Evolutionary conservation across 2,113 vertebrate genomes (phyloP).

Genomic region (Hippocampus abdominalis): DNA sequence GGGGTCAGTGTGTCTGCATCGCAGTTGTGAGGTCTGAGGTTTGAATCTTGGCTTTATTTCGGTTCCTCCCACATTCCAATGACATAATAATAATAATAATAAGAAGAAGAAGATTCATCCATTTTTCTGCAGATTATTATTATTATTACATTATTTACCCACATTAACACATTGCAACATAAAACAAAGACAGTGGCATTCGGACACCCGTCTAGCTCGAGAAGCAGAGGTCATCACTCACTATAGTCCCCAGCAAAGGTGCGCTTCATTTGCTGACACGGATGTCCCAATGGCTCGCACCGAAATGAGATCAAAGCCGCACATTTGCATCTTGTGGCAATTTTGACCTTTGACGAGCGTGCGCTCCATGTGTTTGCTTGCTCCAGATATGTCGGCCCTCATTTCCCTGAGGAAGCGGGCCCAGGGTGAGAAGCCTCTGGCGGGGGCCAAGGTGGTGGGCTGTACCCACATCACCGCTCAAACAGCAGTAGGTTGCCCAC

Average conservation of each 20-base stretch:
- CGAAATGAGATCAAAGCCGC: too few relatives aligned
- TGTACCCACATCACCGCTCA: conserved; percentile 98
- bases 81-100: too few relatives aligned
- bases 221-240: background rate
- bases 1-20: background rate
- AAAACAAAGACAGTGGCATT: too few relatives aligned
- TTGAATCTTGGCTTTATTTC: background rate
- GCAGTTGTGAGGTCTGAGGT: background rate
- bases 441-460: conserved; percentile 95
- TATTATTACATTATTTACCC: too few relatives aligned
- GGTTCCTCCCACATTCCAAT: too few relatives aligned
- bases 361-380: conserved; percentile 35
- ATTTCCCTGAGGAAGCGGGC: conserved; percentile 97
- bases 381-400: conserved; percentile 94
- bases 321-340: too few relatives aligned
- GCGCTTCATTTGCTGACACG: background rate
- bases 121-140: too few relatives aligned
- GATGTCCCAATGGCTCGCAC: background rate
- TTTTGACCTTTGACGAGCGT: too few relatives aligned
- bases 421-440: conserved; percentile 95
- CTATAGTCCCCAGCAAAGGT: background rate
- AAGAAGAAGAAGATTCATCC: too few relatives aligned
- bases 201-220: too few relatives aligned
- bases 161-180: too few relatives aligned
- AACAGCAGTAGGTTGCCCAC: conserved; percentile 82